Conservation (phyloP, 2,797 vertebrate genomes). For the Peromyscus melanophrys region DNA sequence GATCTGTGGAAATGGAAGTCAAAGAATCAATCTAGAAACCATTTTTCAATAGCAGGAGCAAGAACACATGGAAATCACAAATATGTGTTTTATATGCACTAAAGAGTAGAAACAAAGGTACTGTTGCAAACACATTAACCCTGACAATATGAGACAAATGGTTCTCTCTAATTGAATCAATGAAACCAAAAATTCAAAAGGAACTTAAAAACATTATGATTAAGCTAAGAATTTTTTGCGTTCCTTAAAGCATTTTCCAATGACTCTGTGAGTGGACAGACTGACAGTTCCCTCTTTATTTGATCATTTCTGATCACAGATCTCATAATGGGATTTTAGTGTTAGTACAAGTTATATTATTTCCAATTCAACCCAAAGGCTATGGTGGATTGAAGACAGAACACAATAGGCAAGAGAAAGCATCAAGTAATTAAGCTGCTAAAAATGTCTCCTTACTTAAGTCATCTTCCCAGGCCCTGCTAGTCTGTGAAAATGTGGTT, state of each 20-base stretch:
- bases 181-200: slow-evolving; percentile 23
- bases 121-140: background rate
- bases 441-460: slow-evolving; percentile 53
- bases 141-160: background rate
- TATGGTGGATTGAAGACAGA: background rate
- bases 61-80: background rate
- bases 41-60: background rate
- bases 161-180: slow-evolving; percentile 32
- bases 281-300: background rate
- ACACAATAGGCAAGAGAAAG: background rate
- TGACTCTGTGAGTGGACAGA: background rate
- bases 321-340: background rate
- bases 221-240: background rate
- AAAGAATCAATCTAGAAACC: background rate
- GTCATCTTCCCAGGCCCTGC: background rate
- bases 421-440: background rate
- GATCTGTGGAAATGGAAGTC: slow-evolving; percentile 25
- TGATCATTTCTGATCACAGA: slow-evolving; percentile 35
- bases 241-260: background rate
- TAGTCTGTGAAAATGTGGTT: slow-evolving; percentile 16
- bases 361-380: background rate
- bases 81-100: background rate
- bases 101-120: background rate
- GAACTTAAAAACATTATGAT: slow-evolving; percentile 7
- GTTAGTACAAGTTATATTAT: slow-evolving; percentile 1